Evolutionary conservation across 2,888 invertebrate species (phyloP).

Genomic region (Drosophila acutilabella): DNA sequence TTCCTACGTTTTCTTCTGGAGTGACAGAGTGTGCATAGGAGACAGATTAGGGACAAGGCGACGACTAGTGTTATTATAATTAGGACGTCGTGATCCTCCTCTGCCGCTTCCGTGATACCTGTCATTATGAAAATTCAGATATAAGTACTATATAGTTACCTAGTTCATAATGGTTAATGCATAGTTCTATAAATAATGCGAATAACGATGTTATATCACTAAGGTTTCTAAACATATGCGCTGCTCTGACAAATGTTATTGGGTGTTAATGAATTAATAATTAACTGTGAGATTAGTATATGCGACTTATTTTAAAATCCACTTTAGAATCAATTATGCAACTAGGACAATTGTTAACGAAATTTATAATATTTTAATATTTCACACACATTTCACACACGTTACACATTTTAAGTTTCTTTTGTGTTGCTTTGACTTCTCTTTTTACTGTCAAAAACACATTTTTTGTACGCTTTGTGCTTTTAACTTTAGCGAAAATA

Average conservation of each 20-base stretch:
- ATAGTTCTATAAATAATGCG: conserved; percentile 39
- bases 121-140: background rate
- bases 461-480: too few relatives aligned
- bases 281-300: conserved; percentile 22
- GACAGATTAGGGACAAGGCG: conserved; percentile 86
- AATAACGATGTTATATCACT: conserved; percentile 21
- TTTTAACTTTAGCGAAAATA: too few relatives aligned
- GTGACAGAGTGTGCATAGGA: conserved; percentile 86
- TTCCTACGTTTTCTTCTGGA: conserved; percentile 86
- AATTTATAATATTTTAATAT: background rate
- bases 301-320: background rate
- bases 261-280: conserved; percentile 37
- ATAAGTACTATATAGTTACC: background rate
- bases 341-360: background rate
- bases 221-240: conserved; percentile 24
- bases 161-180: conserved; percentile 22
- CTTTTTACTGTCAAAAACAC: too few relatives aligned
- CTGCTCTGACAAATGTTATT: conserved; percentile 31
- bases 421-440: too few relatives aligned
- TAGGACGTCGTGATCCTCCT: conserved; percentile 86
- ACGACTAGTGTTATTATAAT: conserved; percentile 85
- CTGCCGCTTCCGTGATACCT: conserved; percentile 85
- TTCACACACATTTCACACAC: too few relatives aligned
- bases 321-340: background rate
- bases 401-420: too few relatives aligned